phyloP scores from a whole-genome alignment of 2,888 invertebrate species.

The Autographa gamma region DNA sequence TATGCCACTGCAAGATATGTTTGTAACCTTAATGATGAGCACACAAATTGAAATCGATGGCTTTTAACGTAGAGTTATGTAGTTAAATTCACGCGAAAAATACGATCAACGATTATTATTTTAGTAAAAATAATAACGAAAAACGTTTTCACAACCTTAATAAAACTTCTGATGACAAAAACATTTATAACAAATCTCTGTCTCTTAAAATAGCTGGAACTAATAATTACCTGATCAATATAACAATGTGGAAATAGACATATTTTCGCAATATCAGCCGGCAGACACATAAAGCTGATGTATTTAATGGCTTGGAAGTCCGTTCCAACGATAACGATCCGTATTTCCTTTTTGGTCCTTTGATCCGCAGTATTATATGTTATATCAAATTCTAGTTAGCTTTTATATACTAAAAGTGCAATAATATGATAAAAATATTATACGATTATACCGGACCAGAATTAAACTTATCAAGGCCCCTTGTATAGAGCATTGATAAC shows the following conservation, averaged over 20 bases:
- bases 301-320: neutral
- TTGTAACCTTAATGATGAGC: slow-evolving; percentile 8
- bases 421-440: neutral
- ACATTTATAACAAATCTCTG: too few relatives aligned
- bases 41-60: slow-evolving; percentile 19
- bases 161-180: too few relatives aligned
- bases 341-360: slow-evolving; percentile 3
- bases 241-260: neutral
- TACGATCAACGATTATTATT: too few relatives aligned
- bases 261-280: neutral
- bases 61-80: slow-evolving; percentile 23
- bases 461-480: too few relatives aligned
- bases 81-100: too few relatives aligned
- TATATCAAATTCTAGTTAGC: neutral
- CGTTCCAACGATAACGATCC: neutral
- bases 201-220: neutral
- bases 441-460: too few relatives aligned
- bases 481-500: neutral
- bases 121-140: too few relatives aligned
- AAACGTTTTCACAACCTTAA: too few relatives aligned
- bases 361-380: neutral
- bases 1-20: slow-evolving; percentile 22
- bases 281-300: slow-evolving; percentile 1
- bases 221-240: neutral
- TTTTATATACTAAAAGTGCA: neutral